Conservation (phyloP, 2,797 vertebrate genomes). For the Halcyon chelicuti region DNA sequence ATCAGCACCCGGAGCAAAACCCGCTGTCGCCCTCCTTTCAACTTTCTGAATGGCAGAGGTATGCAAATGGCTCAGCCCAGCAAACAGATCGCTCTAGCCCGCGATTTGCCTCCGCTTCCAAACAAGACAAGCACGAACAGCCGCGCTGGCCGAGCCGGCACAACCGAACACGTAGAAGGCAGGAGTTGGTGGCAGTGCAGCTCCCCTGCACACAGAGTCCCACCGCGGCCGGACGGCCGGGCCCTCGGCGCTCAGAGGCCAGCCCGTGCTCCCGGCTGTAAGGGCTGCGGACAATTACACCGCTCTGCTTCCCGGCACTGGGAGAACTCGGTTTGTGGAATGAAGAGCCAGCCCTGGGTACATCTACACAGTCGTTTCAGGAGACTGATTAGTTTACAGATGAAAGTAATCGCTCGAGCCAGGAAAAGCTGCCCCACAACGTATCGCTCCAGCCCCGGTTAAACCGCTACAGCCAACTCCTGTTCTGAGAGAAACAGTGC, state of each 20-base stretch:
- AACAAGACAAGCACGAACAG: neutral
- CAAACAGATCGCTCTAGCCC: neutral
- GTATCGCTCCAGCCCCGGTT: neutral
- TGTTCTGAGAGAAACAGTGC: conserved; percentile 55
- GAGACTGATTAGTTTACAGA: neutral
- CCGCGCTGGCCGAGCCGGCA: neutral
- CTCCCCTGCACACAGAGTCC: neutral
- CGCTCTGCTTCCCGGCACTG: neutral
- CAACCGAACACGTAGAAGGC: neutral
- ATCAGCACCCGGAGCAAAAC: neutral
- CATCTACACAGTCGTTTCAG: neutral
- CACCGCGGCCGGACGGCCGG: neutral
- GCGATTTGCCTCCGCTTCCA: neutral
- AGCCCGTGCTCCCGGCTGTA: neutral
- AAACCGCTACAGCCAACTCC: neutral
- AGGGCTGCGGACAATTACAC: accelerated
- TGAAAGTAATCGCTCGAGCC: neutral
- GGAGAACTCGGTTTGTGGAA: neutral
- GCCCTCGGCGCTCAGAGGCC: accelerated
- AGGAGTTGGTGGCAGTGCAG: neutral
- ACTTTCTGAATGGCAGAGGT: neutral
- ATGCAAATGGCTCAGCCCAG: neutral
- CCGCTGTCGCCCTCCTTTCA: neutral
- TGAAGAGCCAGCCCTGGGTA: neutral
- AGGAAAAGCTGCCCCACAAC: neutral